Percentiles rank a stretch among this genome's conserved stretches.
These are phyloP conservation scores for Zaprionus nigranus DNA, from an alignment of 1,140 invertebrate genomes.

Conservation along the genomic window DNA sequence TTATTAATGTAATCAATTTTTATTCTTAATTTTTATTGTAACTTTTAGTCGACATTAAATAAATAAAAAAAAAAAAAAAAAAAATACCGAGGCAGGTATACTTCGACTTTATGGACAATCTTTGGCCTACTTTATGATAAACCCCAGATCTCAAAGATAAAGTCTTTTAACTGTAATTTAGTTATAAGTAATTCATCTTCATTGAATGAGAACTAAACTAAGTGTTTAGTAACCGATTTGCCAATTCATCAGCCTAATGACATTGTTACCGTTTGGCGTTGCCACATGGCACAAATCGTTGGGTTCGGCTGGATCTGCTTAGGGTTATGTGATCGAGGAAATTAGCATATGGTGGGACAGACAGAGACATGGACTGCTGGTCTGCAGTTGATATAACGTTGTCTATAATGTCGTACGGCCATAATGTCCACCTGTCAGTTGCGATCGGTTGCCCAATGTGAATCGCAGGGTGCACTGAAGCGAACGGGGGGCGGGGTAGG, in stretches of 20 bases:
- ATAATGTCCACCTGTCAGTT: background rate
- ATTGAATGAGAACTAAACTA: background rate
- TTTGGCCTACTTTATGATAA: background rate
- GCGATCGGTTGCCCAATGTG: constrained; percentile 34
- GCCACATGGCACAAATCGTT: background rate
- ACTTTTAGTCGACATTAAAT: too few species aligned
- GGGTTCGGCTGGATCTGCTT: background rate
- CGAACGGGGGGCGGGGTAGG: constrained; percentile 11
- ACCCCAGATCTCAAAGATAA: background rate
- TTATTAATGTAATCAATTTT: too few species aligned
- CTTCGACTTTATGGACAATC: too few species aligned
- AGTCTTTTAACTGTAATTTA: background rate
- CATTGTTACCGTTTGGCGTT: background rate
- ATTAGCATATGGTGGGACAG: constrained; percentile 18
- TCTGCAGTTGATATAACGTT: background rate
- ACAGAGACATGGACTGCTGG: constrained; percentile 32
- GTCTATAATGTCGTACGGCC: too few species aligned
- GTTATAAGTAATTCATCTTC: background rate
- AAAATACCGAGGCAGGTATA: too few species aligned
- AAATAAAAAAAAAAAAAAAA: too few species aligned
- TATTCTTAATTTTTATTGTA: too few species aligned
- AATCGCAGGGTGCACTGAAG: constrained; percentile 35
- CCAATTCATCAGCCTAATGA: background rate
- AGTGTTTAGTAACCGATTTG: background rate
- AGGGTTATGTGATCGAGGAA: constrained; percentile 15